Evolutionary conservation across 2,888 invertebrate genomes (phyloP), one percentile per base, ranked within the genome.

Genomic region (Eledona agricola): DNA sequence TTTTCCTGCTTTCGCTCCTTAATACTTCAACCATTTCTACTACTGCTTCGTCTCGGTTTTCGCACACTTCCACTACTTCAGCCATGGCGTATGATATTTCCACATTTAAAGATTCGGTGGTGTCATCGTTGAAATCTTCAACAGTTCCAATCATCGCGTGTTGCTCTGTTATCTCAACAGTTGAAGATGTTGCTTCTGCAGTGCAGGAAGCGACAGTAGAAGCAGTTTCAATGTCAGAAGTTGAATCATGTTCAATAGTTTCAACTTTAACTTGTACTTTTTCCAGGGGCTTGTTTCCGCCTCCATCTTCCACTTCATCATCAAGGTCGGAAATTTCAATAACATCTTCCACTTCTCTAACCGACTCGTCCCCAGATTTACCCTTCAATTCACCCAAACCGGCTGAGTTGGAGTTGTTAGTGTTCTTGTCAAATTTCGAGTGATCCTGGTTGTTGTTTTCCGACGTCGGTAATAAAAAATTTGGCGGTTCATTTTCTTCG

Each of bases 401-500:
- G 3, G 7, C 10, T 13, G 40, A 40, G 17, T 10, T 15, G 5
- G 40, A 28, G 19, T 28, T 40, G 16, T 19, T 15, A 3, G 40
- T n/a, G 11, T 5, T 16, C 13, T 28, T 26, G 7, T 28, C 16
- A 1, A 19, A 40, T 10, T 13, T 28, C 17, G 25, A 19, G n/a
- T 38, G 16, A 16, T 32, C 13, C 9, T 43, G 28, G 4, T 26
- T 19, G 34, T 17, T 7, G 9, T 32, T 23, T n/a, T 52, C 31
- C 1, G 26, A 20, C 6, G 26, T 47, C 15, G 23, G 2, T 15
- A 52, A 17, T 6, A 32, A 11, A 28, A 40, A 47, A 47, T 53
- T 53, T 7, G 53, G 53, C 1, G 42, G 42, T 7, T 25, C 34
- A 25, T 53, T 40, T 32, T 53, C 51, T 32, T 46, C 53, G 17